Percentiles rank a stretch among this genome's conserved stretches.
These are phyloP conservation scores for Poecilia picta DNA, from an alignment of 2,797 vertebrate genomes.

Conservation along the genomic window DNA sequence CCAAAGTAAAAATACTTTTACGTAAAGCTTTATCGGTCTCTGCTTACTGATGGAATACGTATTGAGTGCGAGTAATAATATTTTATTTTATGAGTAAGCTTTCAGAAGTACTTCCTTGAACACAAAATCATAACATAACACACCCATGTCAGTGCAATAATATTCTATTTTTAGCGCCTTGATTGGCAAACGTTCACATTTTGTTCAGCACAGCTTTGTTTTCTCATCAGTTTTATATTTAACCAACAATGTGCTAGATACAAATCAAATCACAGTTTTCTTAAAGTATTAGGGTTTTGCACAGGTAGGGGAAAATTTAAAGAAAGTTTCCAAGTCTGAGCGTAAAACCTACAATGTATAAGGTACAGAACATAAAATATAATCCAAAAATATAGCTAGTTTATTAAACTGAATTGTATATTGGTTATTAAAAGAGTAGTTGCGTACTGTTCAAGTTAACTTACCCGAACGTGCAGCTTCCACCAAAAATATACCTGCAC, in stretches of 20 bases:
- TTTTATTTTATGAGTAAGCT: not conserved
- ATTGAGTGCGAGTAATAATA: not conserved
- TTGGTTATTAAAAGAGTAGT: not conserved
- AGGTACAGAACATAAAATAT: not conserved
- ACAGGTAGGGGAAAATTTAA: not conserved
- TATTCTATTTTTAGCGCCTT: not conserved
- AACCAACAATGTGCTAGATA: not conserved
- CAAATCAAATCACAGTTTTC: not conserved
- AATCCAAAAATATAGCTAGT: not conserved
- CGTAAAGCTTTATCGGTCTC: no score
- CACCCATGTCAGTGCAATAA: not conserved
- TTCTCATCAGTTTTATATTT: not conserved
- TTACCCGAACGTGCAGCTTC: slow-evolving; percentile 83
- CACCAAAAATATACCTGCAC: slow-evolving; percentile 86
- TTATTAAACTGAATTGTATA: not conserved
- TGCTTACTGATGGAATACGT: not conserved
- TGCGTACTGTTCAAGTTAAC: slow-evolving; percentile 11
- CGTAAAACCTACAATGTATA: not conserved
- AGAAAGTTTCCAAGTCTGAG: not conserved
- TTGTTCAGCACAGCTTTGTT: not conserved
- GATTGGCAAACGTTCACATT: no score
- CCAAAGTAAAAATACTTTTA: no score
- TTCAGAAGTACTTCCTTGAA: not conserved
- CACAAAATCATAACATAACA: not conserved
- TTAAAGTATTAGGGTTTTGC: not conserved